These are phyloP conservation scores for Acanthaster planci DNA, from an alignment of 35 echinoderm and acorn worm species.

Conservation along the genomic window DNA sequence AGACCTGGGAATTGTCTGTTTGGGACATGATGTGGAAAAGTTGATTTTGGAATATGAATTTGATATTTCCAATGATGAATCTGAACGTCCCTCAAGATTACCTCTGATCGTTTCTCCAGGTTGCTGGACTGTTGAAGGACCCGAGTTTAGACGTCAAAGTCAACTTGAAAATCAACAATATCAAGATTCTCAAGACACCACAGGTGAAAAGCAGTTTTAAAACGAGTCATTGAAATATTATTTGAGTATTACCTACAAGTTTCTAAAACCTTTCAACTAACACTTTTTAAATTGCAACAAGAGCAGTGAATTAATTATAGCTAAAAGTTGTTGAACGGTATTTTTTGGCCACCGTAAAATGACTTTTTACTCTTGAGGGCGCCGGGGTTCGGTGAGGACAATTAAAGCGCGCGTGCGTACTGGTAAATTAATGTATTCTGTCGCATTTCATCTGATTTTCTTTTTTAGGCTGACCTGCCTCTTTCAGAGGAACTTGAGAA, in stretches of 20 bases:
- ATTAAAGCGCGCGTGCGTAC: too few species aligned
- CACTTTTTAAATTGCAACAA: not conserved
- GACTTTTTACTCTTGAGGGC: not conserved
- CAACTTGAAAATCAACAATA: constrained; percentile 29
- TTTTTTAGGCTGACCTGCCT: constrained; percentile 48
- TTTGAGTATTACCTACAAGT: not conserved
- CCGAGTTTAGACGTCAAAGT: constrained; percentile 23
- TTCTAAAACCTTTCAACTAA: not conserved
- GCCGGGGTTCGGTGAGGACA: too few species aligned
- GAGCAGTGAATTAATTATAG: too few species aligned
- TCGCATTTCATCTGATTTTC: not conserved
- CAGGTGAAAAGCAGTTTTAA: constrained; percentile 28
- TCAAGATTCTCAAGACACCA: constrained; percentile 47
- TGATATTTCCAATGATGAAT: too few species aligned
- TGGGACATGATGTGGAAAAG: too few species aligned
- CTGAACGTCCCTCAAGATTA: too few species aligned
- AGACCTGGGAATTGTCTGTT: too few species aligned
- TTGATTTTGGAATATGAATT: too few species aligned
- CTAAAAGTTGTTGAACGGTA: not conserved
- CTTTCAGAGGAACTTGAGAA: constrained; percentile 59
- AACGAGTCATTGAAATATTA: not conserved
- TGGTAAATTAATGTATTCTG: not conserved
- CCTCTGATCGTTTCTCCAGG: not conserved
- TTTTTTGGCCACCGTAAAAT: not conserved
- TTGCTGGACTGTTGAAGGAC: constrained; percentile 46